A percentile compares a stretch with the other conserved stretches of the same genome.
Evolutionary conservation across 2,797 vertebrate species (phyloP).

Genomic region (Sciurus vulgaris): DNA sequence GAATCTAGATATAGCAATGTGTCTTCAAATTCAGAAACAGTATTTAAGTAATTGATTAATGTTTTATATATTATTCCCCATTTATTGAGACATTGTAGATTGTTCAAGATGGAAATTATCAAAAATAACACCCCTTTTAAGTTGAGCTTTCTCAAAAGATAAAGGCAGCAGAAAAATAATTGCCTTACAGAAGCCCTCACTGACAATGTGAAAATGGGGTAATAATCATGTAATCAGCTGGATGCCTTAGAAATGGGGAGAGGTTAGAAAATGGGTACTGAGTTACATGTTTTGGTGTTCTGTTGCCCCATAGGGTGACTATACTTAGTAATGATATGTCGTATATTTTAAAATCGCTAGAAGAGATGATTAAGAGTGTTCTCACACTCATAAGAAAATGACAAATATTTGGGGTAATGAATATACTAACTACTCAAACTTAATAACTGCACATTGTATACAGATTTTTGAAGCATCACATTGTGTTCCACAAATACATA

Average conservation of each 20-base stretch:
- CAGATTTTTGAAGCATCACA: neutral
- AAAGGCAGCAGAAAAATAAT: neutral
- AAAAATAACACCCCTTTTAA: neutral
- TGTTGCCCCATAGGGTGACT: neutral
- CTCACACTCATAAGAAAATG: neutral
- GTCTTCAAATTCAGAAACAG: neutral
- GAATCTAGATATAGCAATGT: neutral
- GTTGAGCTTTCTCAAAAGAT: neutral
- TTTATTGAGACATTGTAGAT: neutral
- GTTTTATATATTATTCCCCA: neutral
- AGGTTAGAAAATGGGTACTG: neutral
- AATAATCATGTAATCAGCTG: slow-evolving; percentile 1
- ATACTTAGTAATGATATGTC: neutral
- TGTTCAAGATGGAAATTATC: neutral
- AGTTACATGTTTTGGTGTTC: neutral
- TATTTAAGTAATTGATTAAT: neutral
- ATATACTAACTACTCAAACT: neutral
- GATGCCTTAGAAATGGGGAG: neutral
- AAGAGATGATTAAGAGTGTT: neutral
- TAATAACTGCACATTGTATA: neutral
- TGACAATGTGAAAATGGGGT: neutral
- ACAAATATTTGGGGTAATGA: neutral
- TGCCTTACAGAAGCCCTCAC: neutral
- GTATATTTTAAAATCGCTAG: neutral
- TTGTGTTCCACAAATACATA: neutral